Percentiles rank a stretch among this genome's conserved stretches.
phyloP scores from a whole-genome alignment of 2,113 vertebrate genomes.

The Actenoides lindsayi region DNA sequence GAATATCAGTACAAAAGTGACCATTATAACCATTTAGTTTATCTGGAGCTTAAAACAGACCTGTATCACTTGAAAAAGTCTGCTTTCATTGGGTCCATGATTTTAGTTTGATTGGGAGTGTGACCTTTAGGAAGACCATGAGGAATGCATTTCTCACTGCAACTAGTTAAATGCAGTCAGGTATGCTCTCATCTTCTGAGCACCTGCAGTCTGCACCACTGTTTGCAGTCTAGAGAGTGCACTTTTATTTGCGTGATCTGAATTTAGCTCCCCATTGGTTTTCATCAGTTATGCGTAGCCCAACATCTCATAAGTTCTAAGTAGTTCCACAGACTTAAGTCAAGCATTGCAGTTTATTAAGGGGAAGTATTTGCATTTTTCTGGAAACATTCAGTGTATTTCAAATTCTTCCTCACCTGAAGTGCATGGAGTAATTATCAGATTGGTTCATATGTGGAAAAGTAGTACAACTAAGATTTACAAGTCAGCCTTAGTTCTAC shows the following conservation, averaged over 20 bases:
- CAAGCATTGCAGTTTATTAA: background rate
- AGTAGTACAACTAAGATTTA: background rate
- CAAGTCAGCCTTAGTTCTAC: background rate
- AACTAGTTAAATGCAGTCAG: background rate
- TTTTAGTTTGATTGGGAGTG: background rate
- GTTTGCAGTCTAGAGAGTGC: background rate
- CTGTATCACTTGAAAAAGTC: fast-evolving
- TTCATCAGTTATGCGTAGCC: background rate
- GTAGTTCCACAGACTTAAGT: background rate
- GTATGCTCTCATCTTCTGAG: background rate
- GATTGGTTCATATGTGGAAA: background rate
- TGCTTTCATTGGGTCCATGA: background rate
- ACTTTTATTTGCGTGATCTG: background rate
- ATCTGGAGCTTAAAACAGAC: background rate
- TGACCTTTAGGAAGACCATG: background rate
- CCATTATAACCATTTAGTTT: background rate
- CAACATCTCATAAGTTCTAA: background rate
- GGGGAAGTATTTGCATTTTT: background rate
- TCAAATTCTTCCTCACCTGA: background rate
- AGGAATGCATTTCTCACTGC: background rate
- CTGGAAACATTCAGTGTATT: background rate
- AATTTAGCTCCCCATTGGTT: background rate
- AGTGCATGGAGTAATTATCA: background rate
- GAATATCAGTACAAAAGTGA: background rate
- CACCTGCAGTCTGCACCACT: background rate